Percentiles rank a stretch among this genome's conserved stretches.
Conservation (phyloP, 1,140 invertebrate genomes). For the Lordiphosa stackelbergi region DNA sequence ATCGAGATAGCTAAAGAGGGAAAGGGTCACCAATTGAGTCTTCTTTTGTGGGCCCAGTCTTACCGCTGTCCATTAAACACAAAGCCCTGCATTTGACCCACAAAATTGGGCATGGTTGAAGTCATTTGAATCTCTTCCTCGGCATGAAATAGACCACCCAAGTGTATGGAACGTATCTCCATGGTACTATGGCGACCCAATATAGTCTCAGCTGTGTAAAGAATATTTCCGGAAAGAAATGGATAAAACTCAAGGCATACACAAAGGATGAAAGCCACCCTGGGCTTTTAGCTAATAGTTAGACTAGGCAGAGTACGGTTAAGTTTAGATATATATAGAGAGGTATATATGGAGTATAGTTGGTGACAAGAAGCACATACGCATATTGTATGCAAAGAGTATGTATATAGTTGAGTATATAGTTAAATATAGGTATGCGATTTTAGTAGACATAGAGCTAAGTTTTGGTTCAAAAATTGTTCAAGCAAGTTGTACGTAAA, state of each 20-base stretch:
- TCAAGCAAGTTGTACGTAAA: background rate
- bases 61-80: slow-evolving; percentile 90
- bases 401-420: slow-evolving; percentile 49
- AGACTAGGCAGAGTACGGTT: slow-evolving; percentile 67
- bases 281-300: slow-evolving; percentile 56
- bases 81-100: slow-evolving; percentile 94
- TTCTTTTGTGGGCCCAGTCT: slow-evolving; percentile 2
- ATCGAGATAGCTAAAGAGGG: slow-evolving; percentile 83
- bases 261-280: slow-evolving; percentile 34
- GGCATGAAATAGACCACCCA: slow-evolving; percentile 86
- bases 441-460: slow-evolving; percentile 72
- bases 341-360: slow-evolving; percentile 57
- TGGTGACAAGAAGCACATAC: slow-evolving; percentile 74
- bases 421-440: slow-evolving; percentile 49
- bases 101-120: slow-evolving; percentile 87
- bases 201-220: slow-evolving; percentile 84
- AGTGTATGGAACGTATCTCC: slow-evolving; percentile 87
- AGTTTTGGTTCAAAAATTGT: slow-evolving; percentile 58
- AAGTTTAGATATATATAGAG: slow-evolving; percentile 52
- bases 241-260: slow-evolving; percentile 61
- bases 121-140: slow-evolving; percentile 88
- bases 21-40: background rate
- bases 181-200: slow-evolving; percentile 86
- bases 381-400: slow-evolving; percentile 68
- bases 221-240: slow-evolving; percentile 60